Evolutionary conservation across 2,888 invertebrate species (phyloP), one percentile per base, ranked within the genome.

Genomic region (Cistogaster globosa): DNA sequence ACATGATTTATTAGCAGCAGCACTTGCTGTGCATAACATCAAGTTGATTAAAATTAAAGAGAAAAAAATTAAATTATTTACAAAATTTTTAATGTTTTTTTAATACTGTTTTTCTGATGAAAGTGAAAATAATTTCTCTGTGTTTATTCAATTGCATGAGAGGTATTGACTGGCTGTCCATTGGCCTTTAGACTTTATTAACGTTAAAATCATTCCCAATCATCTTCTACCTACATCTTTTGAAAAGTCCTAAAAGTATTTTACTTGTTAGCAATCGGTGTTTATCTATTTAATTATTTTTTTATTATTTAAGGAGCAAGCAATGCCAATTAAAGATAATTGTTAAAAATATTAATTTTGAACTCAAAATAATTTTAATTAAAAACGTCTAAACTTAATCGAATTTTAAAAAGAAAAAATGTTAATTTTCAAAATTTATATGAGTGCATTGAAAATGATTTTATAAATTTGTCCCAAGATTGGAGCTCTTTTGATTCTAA

Each of bases 41-140:
- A 53, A 68, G 38, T 53, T 69, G 26, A 53, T 78, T 38, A 9
- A 62, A 51, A 63, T 36, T 60, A 22, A 58, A 22, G 53, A 53
- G 42, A 55, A 67, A 67, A 12, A 32, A 60, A 60, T 11, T 18
- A 67, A 76, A 16, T 65, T 57, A 65, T 77, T 69, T 69, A 55
- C 69, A 45, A 58, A 26, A 45, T 45, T 7, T 45, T 58, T 18
- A 26, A n/a, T 53, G 16, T 22, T 53, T 62, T 67, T 65, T 57
- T 55, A 38, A 60, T 51, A 72, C 53, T 67, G 63, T 58, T 53
- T 60, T 32, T n/a, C 8, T 36, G 67, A 67, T 7, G 63, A 60
- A 80, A 80, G 80, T 74, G 74, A 80, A 80, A 80, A 67, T 42
- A 67, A 67, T 80, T 80, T 80, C 45, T 60, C 53, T 42, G 42